Evolutionary conservation across 2,113 vertebrate species (phyloP), one percentile per base, ranked within the genome.

Genomic region (Phylloscopus whistleri): DNA sequence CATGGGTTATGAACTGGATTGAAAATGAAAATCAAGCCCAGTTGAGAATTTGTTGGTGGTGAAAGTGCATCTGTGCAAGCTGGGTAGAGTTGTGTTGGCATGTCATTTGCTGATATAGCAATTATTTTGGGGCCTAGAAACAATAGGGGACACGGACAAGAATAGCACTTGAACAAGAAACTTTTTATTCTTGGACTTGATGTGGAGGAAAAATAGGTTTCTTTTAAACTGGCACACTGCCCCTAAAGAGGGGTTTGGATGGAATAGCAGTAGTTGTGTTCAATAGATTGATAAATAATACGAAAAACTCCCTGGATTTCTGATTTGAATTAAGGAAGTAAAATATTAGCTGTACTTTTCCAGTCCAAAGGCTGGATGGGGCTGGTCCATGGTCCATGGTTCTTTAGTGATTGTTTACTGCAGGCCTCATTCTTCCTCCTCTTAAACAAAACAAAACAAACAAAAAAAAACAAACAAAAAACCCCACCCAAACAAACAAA

Each of bases 161-260:
- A 27, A 16, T 10, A 41, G 16, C 1, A 2, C 0, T 1, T 2
- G 3, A 26, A 21, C 18, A 68, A 69, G 55, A 46, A 43, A 16
- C 3, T 37, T 35, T 43, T 51, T 62, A 11, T 39, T 58, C 15
- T 19, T 43, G 4, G 49, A 24, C 10, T 73, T 81, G 63, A 69
- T 24, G 7, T 35, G 10, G 16, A 39, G 11, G 39, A 55, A 46
- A 81, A 95, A 53, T 7, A 16, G 2, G 3, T 39, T 84, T 8
- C 31, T 67, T 84, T 86, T 59, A 53, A 74, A 22, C 9, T 30
- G 26, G n/a, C 6, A 17, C 0, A 1, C 5, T 44, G 24, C 5
- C 13, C 16, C 9, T 52, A 46, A 58, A n/a, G 48, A 66, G 11
- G 46, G 9, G 1, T 89, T 63, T 88, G 53, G 21, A 31, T 49